phyloP scores from a whole-genome alignment of 2,888 invertebrate genomes.

The Creontiades dilutus region DNA sequence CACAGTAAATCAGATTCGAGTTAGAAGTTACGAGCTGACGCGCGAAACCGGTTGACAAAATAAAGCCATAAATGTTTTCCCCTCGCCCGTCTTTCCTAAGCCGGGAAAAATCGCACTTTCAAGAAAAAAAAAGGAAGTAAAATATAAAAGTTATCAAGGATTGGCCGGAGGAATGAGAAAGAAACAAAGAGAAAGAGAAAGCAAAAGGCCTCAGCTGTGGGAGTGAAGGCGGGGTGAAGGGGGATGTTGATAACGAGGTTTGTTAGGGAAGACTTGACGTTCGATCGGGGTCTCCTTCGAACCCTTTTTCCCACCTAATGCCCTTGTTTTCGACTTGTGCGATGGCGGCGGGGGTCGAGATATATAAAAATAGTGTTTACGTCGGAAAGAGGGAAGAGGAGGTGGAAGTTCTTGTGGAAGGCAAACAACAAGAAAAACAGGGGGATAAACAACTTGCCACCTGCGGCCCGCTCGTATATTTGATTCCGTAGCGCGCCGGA shows the following conservation, averaged over 20 bases:
- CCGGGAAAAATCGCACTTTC: background rate
- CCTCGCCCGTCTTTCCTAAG: background rate
- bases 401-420: background rate
- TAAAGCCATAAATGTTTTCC: constrained; percentile 50
- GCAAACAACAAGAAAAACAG: constrained; percentile 62
- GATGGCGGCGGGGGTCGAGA: background rate
- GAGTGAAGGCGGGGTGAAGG: background rate
- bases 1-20: no score
- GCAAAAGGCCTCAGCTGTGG: no score
- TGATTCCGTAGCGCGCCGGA: background rate
- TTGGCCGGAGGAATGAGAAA: constrained; percentile 1
- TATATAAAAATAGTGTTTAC: constrained; percentile 69
- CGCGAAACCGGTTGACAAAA: constrained; percentile 53
- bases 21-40: background rate
- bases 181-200: background rate
- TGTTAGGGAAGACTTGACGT: constrained; percentile 64
- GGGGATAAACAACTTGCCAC: constrained; percentile 53
- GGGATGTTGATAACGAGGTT: constrained; percentile 66
- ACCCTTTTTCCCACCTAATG: constrained; percentile 43
- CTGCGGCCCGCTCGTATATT: background rate
- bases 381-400: constrained; percentile 30
- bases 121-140: background rate
- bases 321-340: constrained; percentile 60
- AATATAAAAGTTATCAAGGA: constrained; percentile 48
- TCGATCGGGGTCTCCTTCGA: constrained; percentile 20